Conservation (phyloP, 2,113 vertebrate genomes). For the Apeltes quadracus region DNA sequence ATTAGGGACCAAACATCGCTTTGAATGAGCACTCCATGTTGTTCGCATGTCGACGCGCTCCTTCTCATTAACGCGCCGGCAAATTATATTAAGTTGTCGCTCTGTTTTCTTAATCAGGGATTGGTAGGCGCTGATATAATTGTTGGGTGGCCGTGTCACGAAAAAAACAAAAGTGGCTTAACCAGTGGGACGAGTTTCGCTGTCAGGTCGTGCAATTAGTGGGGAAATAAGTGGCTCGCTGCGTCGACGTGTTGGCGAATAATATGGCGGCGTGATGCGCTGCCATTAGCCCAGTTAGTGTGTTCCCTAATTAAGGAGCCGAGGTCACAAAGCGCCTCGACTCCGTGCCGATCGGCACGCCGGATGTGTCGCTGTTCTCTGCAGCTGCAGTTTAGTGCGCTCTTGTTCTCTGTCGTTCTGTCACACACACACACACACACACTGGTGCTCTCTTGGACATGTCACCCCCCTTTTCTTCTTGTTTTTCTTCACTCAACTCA, state of each 20-base stretch:
- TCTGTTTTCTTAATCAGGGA: conserved; percentile 35
- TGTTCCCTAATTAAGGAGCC: conserved; percentile 40
- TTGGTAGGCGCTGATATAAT: conserved; percentile 65
- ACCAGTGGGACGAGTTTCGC: conserved; percentile 37
- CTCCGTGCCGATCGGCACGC: conserved; percentile 10
- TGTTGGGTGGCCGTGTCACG: conserved; percentile 46
- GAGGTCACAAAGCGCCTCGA: conserved; percentile 34
- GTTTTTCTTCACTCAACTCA: conserved; percentile 62
- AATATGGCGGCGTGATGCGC: conserved; percentile 47
- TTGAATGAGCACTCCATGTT: conserved; percentile 48
- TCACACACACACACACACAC: conserved; percentile 16
- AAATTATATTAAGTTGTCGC: conserved; percentile 46
- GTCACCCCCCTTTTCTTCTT: conserved; percentile 56
- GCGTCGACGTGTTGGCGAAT: conserved; percentile 36
- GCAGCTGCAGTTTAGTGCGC: conserved; percentile 52
- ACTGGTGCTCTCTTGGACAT: conserved; percentile 35
- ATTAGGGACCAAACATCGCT: conserved; percentile 55
- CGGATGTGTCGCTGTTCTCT: not conserved
- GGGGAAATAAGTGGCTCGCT: conserved; percentile 44
- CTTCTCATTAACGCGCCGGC: conserved; percentile 50
- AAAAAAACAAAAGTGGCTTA: conserved; percentile 38
- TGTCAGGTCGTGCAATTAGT: conserved; percentile 66
- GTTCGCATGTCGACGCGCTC: conserved; percentile 22
- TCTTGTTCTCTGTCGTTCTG: conserved; percentile 25
- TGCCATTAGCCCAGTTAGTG: conserved; percentile 23